These are phyloP conservation scores for Tachysurus vachellii DNA, from an alignment of 2,113 vertebrate genomes.

Conservation along the genomic window DNA sequence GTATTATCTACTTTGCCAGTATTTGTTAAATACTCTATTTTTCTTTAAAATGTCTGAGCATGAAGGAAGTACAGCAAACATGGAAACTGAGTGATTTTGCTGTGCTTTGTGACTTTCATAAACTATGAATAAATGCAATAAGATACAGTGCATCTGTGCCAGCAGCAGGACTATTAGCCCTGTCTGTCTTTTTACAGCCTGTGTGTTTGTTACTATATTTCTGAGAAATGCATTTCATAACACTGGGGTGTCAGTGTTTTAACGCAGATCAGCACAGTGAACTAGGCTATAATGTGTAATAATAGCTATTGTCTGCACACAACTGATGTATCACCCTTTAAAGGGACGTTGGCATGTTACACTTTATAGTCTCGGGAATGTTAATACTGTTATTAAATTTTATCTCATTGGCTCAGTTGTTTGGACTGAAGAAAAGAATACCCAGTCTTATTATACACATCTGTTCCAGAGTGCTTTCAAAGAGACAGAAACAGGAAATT, in stretches of 20 bases:
- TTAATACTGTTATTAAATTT: conserved; percentile 13
- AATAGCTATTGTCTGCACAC: background rate
- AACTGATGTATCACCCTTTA: background rate
- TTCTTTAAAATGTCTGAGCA: background rate
- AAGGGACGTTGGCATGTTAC: background rate
- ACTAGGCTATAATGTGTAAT: background rate
- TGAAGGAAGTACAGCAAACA: background rate
- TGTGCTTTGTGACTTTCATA: conserved; percentile 6
- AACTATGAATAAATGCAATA: conserved; percentile 21
- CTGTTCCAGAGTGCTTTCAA: conserved; percentile 8
- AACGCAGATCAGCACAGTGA: conserved; percentile 12
- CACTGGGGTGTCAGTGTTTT: conserved; percentile 2
- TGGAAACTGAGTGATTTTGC: background rate
- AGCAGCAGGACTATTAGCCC: conserved; percentile 5
- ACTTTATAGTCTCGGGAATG: background rate
- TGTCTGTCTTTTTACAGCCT: background rate
- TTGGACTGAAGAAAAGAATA: background rate
- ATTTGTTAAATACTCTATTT: background rate
- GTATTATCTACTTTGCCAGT: background rate
- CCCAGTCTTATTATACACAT: background rate
- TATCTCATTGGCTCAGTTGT: background rate
- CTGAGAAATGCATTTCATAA: conserved; percentile 30
- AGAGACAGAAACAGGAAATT: conserved; percentile 40
- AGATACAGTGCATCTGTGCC: background rate
- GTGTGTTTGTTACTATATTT: background rate